Base-by-base conservation (phyloP, 2,888 invertebrate species). In the Apamea sordens region DNA sequence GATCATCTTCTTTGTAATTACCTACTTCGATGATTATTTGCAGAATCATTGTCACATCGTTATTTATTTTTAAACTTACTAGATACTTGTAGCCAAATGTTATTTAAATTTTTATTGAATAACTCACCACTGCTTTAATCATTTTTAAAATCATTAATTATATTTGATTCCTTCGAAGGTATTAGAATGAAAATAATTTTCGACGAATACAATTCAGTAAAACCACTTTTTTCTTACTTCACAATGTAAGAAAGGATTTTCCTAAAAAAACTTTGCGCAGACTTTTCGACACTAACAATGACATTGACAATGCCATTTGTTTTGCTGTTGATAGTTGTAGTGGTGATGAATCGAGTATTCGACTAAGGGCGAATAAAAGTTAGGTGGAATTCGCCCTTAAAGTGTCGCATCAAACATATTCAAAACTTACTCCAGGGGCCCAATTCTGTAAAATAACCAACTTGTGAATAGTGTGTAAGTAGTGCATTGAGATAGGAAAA, bases 41-140 rank as follows among this genome's bases (percentile, higher is more conserved):
- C 63, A 69, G 56, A 47, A 59, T 80, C 80, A 80, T 80, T 76
- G 41, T 79, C n/a, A 53, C 36, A 53, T 61, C 18, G n/a, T 41
- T 74, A 53, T 80, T 80, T 82, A 76, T 80, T 74, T 74, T 68
- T 81, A 67, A 18, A 81, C 44, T 2, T 2, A 36, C 11, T 24
- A 56, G 5, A 6, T n/a, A 13, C 11, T 50, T 10, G 50, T 53
- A n/a, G 47, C 21, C 47, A 56, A 56, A 67, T 47, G 4, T 21
- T 50, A 28, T 67, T 61, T 32, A 8, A 13, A 24, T n/a, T 36
- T 36, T 32, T 36, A 47, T 59, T 59, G 21, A 41, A 50, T 41
- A 56, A 83, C 91, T 91, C 79, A 91, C 91, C 82, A 88, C 73
- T 56, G 83, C 90, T 88, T 91, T 91, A 32, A 89, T 84, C 80